Base-by-base conservation (phyloP, 2,797 vertebrate genomes). In the Cygnus olor region DNA sequence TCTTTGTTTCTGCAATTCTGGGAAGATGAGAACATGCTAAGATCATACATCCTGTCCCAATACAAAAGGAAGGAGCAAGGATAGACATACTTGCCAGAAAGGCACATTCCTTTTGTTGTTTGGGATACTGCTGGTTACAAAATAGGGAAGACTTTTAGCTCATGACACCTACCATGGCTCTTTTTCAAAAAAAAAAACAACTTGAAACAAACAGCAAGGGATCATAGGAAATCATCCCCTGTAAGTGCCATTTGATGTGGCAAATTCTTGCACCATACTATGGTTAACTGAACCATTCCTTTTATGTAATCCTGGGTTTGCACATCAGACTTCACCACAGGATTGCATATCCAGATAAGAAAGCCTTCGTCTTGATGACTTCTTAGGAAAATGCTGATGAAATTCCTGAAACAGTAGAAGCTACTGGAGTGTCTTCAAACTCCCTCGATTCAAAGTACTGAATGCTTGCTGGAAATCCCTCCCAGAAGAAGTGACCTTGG, bases 171-270 rank as follows among this genome's bases (percentile, higher is more conserved):
- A 95, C 86, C 53, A 32, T 95, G 95, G 93, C 91, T 91, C 40
- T 68, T 84, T 85, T 94, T 86, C 95, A 91, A 70, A 90, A 49
- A 49, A 80, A 71, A 72, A n/a, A n/a, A n/a, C n/a, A n/a, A 80
- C 84, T 85, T 94, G 90, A 93, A 95, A 95, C 69, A 69, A 94
- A 90, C 61, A 80, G 79, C 68, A 58, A 88, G 69, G 53, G 53
- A 60, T 63, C 77, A 30, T 84, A 91, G 95, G 87, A 90, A 95
- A 80, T 85, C 60, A 28, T 85, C 74, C 71, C 84, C 32, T 20
- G 53, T 81, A 78, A 93, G 60, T 82, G 65, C 74, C 78, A 95
- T 96, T 95, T 96, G 94, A 95, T 97, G 96, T 96, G 95, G 95
- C 57, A 80, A 90, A 78, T 80, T 96, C 91, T 97, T 96, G 88